Percentiles rank a stretch among this genome's conserved stretches.
These are phyloP conservation scores for Phlogophora meticulosa DNA, from an alignment of 2,888 invertebrate genomes.

Conservation along the genomic window DNA sequence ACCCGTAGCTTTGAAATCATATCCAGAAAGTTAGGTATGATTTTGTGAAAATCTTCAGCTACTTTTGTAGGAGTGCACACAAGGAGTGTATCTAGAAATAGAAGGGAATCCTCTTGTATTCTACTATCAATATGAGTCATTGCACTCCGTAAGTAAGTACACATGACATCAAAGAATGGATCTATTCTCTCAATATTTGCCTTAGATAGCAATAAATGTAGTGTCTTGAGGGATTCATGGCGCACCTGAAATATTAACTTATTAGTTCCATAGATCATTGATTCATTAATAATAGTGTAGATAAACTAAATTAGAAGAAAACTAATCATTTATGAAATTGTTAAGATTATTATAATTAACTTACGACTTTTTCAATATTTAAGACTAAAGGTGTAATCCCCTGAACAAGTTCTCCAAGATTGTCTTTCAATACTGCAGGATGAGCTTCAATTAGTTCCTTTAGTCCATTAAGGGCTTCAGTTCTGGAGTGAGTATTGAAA, in stretches of 20 bases:
- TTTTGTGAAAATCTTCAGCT: constrained; percentile 92
- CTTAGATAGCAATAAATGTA: constrained; percentile 87
- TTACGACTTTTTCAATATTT: constrained; percentile 93
- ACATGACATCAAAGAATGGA: constrained; percentile 95
- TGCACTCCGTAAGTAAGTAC: constrained; percentile 95
- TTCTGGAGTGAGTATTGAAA: constrained; percentile 93
- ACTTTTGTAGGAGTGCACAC: constrained; percentile 93
- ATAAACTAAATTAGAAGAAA: background rate
- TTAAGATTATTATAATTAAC: constrained; percentile 57
- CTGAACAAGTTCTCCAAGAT: constrained; percentile 93
- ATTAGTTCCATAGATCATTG: background rate
- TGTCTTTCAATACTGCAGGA: constrained; percentile 85
- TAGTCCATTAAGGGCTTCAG: constrained; percentile 92
- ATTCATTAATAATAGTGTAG: background rate
- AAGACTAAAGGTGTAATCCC: constrained; percentile 93
- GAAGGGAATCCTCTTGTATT: constrained; percentile 96
- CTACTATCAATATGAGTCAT: constrained; percentile 96
- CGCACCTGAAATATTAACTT: constrained; percentile 84
- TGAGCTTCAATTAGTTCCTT: constrained; percentile 87
- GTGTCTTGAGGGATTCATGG: constrained; percentile 90
- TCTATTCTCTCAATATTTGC: constrained; percentile 87
- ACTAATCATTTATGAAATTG: background rate
- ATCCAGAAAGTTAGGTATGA: constrained; percentile 95
- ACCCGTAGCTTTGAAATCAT: constrained; percentile 95
- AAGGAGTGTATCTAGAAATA: constrained; percentile 95